Evolutionary conservation across 2,797 vertebrate genomes (phyloP), one percentile per base, ranked within the genome.

Genomic region (Sylvia borin): DNA sequence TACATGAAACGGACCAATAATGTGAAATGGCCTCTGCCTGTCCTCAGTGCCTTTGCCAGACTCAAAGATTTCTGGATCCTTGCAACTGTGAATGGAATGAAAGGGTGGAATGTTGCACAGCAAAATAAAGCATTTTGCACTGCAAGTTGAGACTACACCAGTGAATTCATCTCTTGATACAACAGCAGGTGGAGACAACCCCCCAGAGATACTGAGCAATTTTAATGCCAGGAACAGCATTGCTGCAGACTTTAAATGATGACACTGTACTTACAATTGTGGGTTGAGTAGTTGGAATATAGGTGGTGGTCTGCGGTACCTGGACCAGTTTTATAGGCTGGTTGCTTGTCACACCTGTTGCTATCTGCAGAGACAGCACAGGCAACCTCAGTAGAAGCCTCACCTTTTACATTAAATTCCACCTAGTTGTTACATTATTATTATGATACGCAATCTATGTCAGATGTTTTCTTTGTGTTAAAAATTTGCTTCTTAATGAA

Each of bases 341-440:
- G 97, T 45, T 97, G 97, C 96, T 97, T 96, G 96, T 97, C 97
- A 96, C 96, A 97, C 97, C 97, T 97, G 96, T 96, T 96, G 96
- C 97, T 98, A 97, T 98, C 97, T 98, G 97, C 96, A 98, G 97
- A 97, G 97, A 97, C 70, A 97, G 97, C 96, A 98, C 97, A 96
- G 97, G 97, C 53, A 97, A 96, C 93, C 97, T 97, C 94, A 96
- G 97, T 94, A 91, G 91, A 97, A 97, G 96, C 92, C 95, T 97
- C 92, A 96, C 92, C 85, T 96, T 91, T 96, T 88, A 96, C 74
- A 94, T 60, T 60, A 65, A 97, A 95, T 95, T 96, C 95, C 97
- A 96, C 90, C 95, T 95, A 95, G 87, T 73, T 93, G 83, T 70
- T 77, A 70, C 18, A 62, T 80, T 86, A 71, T 85, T 91, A 72